phyloP scores from a whole-genome alignment of 2,113 vertebrate species.

The Camarhynchus parvulus region DNA sequence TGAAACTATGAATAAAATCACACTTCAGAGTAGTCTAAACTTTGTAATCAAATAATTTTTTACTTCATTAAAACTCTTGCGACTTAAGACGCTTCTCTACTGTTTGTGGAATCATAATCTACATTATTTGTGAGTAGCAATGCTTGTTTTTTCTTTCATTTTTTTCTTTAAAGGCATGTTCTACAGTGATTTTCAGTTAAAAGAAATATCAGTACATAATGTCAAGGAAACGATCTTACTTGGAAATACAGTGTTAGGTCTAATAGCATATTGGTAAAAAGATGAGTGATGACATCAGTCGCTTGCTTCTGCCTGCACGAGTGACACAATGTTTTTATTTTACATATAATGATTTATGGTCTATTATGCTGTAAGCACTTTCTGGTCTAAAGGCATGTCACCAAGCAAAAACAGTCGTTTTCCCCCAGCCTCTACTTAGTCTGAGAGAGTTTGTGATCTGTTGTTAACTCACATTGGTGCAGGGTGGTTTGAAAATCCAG shows the following conservation, averaged over 20 bases:
- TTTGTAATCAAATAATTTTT: neutral
- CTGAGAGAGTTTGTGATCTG: neutral
- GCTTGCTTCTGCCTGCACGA: neutral
- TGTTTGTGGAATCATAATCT: neutral
- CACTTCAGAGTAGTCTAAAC: neutral
- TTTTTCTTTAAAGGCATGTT: neutral
- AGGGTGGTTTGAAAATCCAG: neutral
- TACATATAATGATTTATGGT: neutral
- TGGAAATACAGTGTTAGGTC: neutral
- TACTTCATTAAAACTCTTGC: neutral
- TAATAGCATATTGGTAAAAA: neutral
- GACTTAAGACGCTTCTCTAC: neutral
- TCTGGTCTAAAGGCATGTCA: neutral
- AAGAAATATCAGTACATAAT: neutral
- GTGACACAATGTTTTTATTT: neutral
- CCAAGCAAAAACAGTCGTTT: neutral
- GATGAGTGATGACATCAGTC: neutral
- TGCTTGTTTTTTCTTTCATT: neutral
- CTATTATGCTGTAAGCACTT: neutral
- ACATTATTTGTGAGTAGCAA: neutral
- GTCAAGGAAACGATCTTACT: neutral
- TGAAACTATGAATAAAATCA: slow-evolving; percentile 14
- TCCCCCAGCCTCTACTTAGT: neutral
- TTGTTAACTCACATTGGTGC: neutral
- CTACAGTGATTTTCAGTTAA: neutral